A percentile compares a stretch with the other conserved stretches of the same genome.
phyloP scores from a whole-genome alignment of 2,888 invertebrate species.

The Diachrysia chrysitis region DNA sequence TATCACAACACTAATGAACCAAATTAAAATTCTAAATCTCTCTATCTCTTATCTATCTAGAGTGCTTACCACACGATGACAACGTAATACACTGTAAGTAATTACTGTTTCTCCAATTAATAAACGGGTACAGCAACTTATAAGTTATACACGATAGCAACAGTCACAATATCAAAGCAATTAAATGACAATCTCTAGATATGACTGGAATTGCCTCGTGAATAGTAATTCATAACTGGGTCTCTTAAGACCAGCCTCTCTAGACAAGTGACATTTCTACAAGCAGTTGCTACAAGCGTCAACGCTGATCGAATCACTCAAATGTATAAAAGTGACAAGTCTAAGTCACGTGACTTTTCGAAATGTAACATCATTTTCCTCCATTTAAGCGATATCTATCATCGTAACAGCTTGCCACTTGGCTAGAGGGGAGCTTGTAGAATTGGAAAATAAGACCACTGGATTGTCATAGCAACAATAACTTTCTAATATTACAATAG shows the following conservation, averaged over 20 bases:
- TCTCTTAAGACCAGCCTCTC: background rate
- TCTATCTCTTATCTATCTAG: background rate
- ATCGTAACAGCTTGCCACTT: too few species aligned
- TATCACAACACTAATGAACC: background rate
- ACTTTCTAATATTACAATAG: too few species aligned
- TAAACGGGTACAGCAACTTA: background rate
- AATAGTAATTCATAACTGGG: constrained; percentile 1
- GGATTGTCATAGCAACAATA: too few species aligned
- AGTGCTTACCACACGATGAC: background rate
- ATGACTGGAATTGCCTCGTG: background rate
- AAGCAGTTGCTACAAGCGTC: too few species aligned
- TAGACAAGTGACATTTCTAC: too few species aligned
- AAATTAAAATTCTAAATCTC: background rate
- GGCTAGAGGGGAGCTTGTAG: too few species aligned
- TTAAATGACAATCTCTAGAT: constrained; percentile 1
- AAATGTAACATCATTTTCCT: too few species aligned
- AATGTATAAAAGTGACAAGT: too few species aligned
- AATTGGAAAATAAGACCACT: too few species aligned
- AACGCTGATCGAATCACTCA: too few species aligned
- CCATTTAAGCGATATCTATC: too few species aligned
- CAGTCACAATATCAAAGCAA: constrained; percentile 1
- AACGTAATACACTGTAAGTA: background rate
- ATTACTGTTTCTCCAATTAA: constrained; percentile 4
- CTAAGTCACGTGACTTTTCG: too few species aligned
- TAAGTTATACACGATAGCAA: background rate